phyloP scores from a whole-genome alignment of 2,113 vertebrate genomes.

The Balaeniceps rex region DNA sequence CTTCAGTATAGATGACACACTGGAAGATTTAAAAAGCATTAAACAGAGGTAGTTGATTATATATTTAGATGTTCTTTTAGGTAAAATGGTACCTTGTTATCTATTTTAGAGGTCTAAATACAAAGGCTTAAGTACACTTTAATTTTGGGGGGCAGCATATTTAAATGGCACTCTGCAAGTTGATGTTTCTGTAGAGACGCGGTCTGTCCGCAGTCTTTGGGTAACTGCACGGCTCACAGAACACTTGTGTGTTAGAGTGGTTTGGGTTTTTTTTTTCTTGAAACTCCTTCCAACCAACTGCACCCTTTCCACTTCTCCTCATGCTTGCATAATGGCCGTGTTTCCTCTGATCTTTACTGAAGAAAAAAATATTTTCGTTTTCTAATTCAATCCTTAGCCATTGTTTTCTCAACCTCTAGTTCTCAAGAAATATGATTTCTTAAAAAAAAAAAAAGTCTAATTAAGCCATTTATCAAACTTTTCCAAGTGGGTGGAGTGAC shows the following conservation, averaged over 20 bases:
- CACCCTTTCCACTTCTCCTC: neutral
- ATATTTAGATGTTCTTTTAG: neutral
- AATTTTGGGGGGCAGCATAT: neutral
- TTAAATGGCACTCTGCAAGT: neutral
- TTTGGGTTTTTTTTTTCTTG: neutral
- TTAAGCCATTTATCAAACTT: conserved; percentile 72
- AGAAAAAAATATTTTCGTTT: conserved; percentile 65
- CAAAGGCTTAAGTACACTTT: neutral
- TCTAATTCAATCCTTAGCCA: conserved; percentile 35
- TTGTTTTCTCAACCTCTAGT: conserved; percentile 45
- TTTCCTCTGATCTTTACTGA: conserved; percentile 3
- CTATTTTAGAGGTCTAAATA: neutral
- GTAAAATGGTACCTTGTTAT: neutral
- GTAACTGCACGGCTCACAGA: neutral
- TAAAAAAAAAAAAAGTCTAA: conserved; percentile 31
- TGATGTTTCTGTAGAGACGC: neutral
- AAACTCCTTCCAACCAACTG: neutral
- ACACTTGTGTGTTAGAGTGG: neutral
- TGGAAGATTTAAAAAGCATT: neutral
- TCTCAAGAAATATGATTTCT: conserved; percentile 50
- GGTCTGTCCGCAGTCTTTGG: neutral
- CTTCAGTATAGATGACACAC: neutral
- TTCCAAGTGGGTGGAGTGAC: conserved; percentile 53
- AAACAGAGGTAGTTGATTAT: neutral
- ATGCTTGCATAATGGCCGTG: neutral